Base-by-base conservation (phyloP, 2,113 vertebrate genomes). In the Empidonax alnorum region DNA sequence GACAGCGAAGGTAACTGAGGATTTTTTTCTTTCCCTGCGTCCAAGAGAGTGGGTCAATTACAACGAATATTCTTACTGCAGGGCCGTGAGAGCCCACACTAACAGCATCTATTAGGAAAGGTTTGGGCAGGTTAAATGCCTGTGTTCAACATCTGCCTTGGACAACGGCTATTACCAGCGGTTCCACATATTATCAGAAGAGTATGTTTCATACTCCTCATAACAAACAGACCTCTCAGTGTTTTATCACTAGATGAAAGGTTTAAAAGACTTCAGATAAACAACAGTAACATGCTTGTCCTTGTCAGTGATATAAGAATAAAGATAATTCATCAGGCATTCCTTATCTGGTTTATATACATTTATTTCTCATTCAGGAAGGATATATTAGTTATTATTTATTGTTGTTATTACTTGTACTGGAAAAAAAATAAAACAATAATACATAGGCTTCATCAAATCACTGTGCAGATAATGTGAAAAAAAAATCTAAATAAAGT, bases 261-360 rank as follows among this genome's bases (percentile, higher is more conserved):
- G 39, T 46, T 89, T 87, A 61, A 87, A 93, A 91, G n/a, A 53
- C 53, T 79, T 92, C 89, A 87, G 53, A 93, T 90, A 91, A 93
- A 92, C 24, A 93, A 53, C 14, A 82, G 53, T 4, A 3, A 85
- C 68, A 69, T n/a, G 39, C 47, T 71, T 83, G n/a, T 85, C 92
- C 85, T 94, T 52, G 62, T 90, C 56, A 77, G 47, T 47, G 49
- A 53, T 82, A 47, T 30, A 75, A 42, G 25, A 92, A 12, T 52
- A 84, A 89, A 66, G 76, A 46, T 90, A 66, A 81, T 81, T 67
- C 8, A 1, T 55, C 50, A 67, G 37, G 8, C 13, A 28, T 72
- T 87, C 23, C 8, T 90, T 35, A 46, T 65, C 25, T 65, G 21
- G 3, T 59, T 87, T 63, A 46, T 24, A 30, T 27, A 68, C 6